phyloP scores from a whole-genome alignment of 2,888 invertebrate genomes.

The Drosophila glabriapex region DNA sequence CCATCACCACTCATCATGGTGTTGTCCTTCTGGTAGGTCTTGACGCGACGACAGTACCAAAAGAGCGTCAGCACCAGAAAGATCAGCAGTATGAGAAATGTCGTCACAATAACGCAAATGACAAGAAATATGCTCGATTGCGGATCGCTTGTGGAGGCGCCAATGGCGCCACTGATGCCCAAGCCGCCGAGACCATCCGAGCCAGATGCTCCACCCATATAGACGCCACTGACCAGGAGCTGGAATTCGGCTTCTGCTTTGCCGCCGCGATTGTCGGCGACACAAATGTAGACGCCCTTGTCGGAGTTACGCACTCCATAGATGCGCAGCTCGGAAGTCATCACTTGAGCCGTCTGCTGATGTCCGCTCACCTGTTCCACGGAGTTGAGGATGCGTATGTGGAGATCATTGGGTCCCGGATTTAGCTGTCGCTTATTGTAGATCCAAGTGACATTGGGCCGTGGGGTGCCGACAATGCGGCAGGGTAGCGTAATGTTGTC shows the following conservation, averaged over 20 bases:
- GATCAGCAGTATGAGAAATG: slow-evolving; percentile 87
- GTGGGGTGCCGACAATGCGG: slow-evolving; percentile 88
- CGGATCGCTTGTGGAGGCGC: slow-evolving; percentile 84
- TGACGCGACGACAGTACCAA: slow-evolving; percentile 86
- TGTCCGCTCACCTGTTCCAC: slow-evolving; percentile 70
- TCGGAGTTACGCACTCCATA: slow-evolving; percentile 88
- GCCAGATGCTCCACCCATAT: slow-evolving; percentile 57
- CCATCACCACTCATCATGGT: slow-evolving; percentile 85
- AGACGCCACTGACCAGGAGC: slow-evolving; percentile 86
- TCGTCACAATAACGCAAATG: slow-evolving; percentile 87
- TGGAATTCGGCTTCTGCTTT: slow-evolving; percentile 91
- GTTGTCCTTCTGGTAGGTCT: slow-evolving; percentile 86
- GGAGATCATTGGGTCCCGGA: slow-evolving; percentile 69
- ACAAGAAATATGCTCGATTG: slow-evolving; percentile 85
- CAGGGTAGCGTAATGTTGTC: slow-evolving; percentile 91
- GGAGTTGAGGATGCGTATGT: slow-evolving; percentile 80
- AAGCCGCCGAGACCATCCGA: slow-evolving; percentile 84
- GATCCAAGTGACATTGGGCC: slow-evolving; percentile 91
- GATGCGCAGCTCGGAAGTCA: slow-evolving; percentile 88
- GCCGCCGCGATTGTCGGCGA: slow-evolving; percentile 93
- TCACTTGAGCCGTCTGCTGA: slow-evolving; percentile 45
- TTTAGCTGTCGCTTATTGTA: slow-evolving; percentile 83
- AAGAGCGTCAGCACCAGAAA: slow-evolving; percentile 86
- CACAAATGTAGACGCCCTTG: slow-evolving; percentile 91
- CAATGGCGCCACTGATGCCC: slow-evolving; percentile 81